These are phyloP conservation scores for Cloeon dipterum DNA, from an alignment of 2,888 invertebrate genomes.

Conservation along the genomic window DNA sequence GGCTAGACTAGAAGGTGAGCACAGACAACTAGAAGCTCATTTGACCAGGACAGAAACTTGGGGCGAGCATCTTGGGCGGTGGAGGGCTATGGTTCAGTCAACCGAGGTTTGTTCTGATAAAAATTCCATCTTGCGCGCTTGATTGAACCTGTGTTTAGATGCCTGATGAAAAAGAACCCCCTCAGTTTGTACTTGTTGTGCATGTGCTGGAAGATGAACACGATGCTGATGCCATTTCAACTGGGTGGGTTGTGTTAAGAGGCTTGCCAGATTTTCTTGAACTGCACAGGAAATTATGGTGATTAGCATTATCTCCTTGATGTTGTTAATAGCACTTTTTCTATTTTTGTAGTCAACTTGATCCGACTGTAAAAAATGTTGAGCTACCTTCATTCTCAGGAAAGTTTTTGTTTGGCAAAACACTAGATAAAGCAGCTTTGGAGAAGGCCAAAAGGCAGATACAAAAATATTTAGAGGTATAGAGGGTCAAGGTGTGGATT, in stretches of 20 bases:
- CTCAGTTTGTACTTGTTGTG: constrained; percentile 56
- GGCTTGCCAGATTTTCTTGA: constrained; percentile 41
- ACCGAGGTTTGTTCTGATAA: constrained; percentile 33
- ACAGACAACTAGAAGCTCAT: constrained; percentile 60
- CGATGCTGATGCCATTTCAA: constrained; percentile 31
- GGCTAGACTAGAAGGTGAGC: constrained; percentile 57
- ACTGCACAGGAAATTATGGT: constrained; percentile 50
- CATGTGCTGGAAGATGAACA: constrained; percentile 44
- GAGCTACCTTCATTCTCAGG: constrained; percentile 64
- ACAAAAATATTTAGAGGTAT: constrained; percentile 67
- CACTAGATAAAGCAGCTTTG: constrained; percentile 44
- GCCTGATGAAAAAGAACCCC: constrained; percentile 36
- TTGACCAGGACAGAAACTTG: constrained; percentile 67
- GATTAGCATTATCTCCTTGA: constrained; percentile 10
- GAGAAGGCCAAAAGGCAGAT: constrained; percentile 64
- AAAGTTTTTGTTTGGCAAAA: constrained; percentile 63
- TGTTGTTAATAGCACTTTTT: not conserved
- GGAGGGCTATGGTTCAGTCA: constrained; percentile 67
- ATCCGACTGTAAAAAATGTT: constrained; percentile 53
- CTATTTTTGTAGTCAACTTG: constrained; percentile 49
- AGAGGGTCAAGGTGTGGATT: not conserved
- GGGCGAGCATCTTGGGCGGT: constrained; percentile 71
- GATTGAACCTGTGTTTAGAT: constrained; percentile 18
- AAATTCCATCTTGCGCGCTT: not conserved
- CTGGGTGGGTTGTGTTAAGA: constrained; percentile 39